A percentile compares a stretch with the other conserved stretches of the same genome.
phyloP scores from a whole-genome alignment of 1,140 invertebrate genomes.

The Agrilus planipennis region DNA sequence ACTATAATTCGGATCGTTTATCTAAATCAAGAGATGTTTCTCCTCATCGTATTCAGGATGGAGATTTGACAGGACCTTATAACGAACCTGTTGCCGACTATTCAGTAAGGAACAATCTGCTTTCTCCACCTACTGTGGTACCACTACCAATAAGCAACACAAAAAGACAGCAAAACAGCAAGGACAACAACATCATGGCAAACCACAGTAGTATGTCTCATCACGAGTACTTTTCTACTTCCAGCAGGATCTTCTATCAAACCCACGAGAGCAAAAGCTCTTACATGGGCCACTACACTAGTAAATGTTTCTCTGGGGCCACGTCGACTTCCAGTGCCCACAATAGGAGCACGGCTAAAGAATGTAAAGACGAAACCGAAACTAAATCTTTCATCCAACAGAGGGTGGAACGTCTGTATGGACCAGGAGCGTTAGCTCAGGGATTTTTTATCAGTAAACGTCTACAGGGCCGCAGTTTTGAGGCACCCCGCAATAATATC shows the following conservation, averaged over 20 bases:
- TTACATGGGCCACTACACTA: too few species aligned
- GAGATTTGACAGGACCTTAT: conserved; percentile 11
- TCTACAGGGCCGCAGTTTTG: conserved; percentile 21
- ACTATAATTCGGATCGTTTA: conserved; percentile 62
- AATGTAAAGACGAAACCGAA: conserved; percentile 28
- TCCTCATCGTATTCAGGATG: conserved; percentile 43
- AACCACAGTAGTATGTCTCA: conserved; percentile 15
- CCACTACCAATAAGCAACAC: conserved; percentile 26
- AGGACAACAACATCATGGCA: conserved; percentile 20
- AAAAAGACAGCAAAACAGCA: conserved; percentile 3
- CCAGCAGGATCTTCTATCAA: too few species aligned
- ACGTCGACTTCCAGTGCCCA: too few species aligned
- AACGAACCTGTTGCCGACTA: conserved; percentile 21
- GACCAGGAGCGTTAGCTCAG: conserved; percentile 69
- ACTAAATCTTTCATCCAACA: conserved; percentile 79
- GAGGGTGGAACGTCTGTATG: conserved; percentile 74
- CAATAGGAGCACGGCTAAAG: too few species aligned
- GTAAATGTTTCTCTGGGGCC: too few species aligned
- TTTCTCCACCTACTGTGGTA: conserved; percentile 31
- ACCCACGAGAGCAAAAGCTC: too few species aligned
- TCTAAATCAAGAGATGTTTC: conserved; percentile 53
- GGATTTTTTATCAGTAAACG: conserved; percentile 63
- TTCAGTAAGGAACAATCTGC: conserved; percentile 24
- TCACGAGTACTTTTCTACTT: conserved; percentile 14
- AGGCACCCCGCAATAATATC: conserved; percentile 17